Conservation (phyloP, 2,797 vertebrate species). For the Artibeus lituratus region DNA sequence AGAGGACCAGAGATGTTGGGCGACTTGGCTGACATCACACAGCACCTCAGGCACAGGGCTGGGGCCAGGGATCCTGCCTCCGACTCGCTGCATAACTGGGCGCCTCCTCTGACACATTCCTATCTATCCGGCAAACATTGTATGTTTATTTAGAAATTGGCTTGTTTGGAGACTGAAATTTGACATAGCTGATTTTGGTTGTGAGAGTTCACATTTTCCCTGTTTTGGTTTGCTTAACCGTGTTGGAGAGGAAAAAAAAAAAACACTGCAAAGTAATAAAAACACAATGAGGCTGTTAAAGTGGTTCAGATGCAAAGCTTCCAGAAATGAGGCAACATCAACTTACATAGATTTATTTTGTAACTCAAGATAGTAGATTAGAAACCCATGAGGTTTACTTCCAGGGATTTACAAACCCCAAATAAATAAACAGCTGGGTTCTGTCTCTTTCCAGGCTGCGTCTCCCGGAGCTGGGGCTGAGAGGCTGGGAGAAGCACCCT, state of each 20-base stretch:
- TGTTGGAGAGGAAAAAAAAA: background rate
- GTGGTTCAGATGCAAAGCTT: background rate
- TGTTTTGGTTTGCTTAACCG: constrained; percentile 50
- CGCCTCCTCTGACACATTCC: background rate
- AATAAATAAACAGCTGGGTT: background rate
- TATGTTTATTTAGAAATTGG: constrained; percentile 49
- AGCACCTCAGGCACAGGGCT: background rate
- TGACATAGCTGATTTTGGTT: constrained; percentile 51
- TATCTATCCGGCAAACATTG: background rate
- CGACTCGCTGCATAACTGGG: background rate
- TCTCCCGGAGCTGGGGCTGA: background rate
- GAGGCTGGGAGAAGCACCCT: background rate
- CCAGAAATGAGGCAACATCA: background rate
- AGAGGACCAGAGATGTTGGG: background rate
- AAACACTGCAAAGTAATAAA: background rate
- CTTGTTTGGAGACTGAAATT: constrained; percentile 54
- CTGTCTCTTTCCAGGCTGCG: background rate
- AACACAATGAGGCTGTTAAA: background rate
- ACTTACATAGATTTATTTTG: constrained; percentile 12
- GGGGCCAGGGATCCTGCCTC: background rate
- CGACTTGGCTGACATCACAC: background rate
- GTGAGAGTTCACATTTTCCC: constrained; percentile 38
- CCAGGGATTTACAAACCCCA: background rate
- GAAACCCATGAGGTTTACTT: background rate
- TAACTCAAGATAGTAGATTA: background rate